Percentiles rank a stretch among this genome's conserved stretches.
Evolutionary conservation across 2,797 vertebrate genomes (phyloP).

Genomic region (Rhabdomys pumilio): DNA sequence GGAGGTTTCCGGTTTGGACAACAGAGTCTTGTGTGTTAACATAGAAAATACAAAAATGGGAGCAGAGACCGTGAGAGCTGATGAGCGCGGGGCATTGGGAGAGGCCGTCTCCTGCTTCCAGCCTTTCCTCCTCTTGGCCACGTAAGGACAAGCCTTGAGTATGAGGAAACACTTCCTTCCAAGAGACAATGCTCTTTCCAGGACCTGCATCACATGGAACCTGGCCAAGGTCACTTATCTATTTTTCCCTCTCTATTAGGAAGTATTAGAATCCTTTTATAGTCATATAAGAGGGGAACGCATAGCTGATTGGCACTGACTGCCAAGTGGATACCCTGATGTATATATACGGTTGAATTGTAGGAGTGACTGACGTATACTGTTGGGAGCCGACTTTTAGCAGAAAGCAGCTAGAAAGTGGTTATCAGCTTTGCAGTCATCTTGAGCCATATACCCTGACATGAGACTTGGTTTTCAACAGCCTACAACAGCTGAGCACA

Average conservation of each 20-base stretch:
- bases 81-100: background rate
- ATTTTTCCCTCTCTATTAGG: background rate
- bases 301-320: background rate
- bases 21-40: background rate
- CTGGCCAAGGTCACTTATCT: background rate
- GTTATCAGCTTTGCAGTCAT: too few species aligned
- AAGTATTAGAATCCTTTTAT: background rate
- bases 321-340: background rate
- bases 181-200: background rate
- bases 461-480: too few species aligned
- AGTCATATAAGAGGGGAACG: background rate
- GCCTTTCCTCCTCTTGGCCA: background rate
- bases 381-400: background rate
- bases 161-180: background rate
- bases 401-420: too few species aligned
- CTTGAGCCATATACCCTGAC: too few species aligned
- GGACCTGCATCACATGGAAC: background rate
- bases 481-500: too few species aligned
- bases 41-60: background rate
- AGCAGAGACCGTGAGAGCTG: background rate
- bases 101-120: background rate
- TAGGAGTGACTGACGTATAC: background rate
- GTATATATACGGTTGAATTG: background rate
- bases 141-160: background rate
- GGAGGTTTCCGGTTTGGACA: background rate